Evolutionary conservation across 2,888 invertebrate genomes (phyloP).

Genomic region (Lithophane semibrunnea): DNA sequence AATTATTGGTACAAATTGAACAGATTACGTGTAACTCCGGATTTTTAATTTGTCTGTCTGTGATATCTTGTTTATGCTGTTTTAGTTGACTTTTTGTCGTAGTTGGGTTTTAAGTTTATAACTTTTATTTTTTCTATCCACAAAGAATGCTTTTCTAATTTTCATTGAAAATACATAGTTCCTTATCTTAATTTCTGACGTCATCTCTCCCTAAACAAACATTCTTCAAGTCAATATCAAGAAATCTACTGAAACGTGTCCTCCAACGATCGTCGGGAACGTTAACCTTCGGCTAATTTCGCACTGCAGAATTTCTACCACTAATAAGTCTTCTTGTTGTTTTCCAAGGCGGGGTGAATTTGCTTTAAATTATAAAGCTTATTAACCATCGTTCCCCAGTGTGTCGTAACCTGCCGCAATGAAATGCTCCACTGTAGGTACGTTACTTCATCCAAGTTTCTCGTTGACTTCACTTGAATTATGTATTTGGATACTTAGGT

Average conservation of each 20-base stretch:
- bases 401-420: constrained; percentile 84
- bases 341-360: constrained; percentile 75
- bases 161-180: constrained; percentile 3
- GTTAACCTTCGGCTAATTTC: constrained; percentile 75
- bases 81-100: too few relatives aligned
- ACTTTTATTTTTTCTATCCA: background rate
- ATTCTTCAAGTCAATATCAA: constrained; percentile 36
- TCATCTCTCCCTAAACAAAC: constrained; percentile 7
- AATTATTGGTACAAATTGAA: too few relatives aligned
- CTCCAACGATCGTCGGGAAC: constrained; percentile 50
- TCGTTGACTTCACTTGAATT: constrained; percentile 72
- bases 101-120: too few relatives aligned
- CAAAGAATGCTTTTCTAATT: constrained; percentile 17
- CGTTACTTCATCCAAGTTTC: constrained; percentile 71
- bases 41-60: too few relatives aligned
- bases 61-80: too few relatives aligned
- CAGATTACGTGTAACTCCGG: too few relatives aligned
- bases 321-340: constrained; percentile 82
- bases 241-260: constrained; percentile 48
- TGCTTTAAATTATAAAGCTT: constrained; percentile 88
- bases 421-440: constrained; percentile 77
- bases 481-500: constrained; percentile 73
- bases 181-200: constrained; percentile 22
- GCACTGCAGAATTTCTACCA: constrained; percentile 71
- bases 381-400: constrained; percentile 87